Percentiles rank a stretch among this genome's conserved stretches.
Evolutionary conservation across 2,888 invertebrate genomes (phyloP).

Genomic region (Eupithecia subumbrata): DNA sequence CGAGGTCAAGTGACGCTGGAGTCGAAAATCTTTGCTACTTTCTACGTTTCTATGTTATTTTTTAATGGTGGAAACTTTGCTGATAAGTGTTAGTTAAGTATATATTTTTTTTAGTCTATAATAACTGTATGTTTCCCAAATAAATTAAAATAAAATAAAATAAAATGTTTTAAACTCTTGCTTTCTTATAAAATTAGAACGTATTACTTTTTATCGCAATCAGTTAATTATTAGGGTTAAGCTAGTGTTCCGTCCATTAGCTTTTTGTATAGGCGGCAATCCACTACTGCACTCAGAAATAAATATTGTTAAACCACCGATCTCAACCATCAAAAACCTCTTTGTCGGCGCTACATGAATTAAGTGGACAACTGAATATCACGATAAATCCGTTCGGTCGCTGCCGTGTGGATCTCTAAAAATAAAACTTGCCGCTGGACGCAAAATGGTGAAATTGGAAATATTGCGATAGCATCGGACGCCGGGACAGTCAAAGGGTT

Average conservation of each 20-base stretch:
- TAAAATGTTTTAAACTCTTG: not conserved
- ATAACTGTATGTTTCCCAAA: too few relatives aligned
- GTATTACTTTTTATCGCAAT: not conserved
- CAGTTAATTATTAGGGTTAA: not conserved
- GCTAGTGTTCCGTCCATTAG: not conserved
- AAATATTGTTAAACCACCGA: not conserved
- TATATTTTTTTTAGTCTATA: too few relatives aligned
- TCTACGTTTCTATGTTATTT: too few relatives aligned
- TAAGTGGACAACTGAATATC: constrained; percentile 36
- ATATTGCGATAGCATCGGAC: constrained; percentile 80
- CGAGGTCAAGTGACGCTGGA: too few relatives aligned
- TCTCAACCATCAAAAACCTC: constrained; percentile 6
- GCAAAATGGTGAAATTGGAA: constrained; percentile 84
- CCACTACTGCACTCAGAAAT: not conserved
- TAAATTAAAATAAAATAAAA: too few relatives aligned
- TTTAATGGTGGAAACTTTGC: too few relatives aligned
- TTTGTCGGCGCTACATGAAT: constrained; percentile 32
- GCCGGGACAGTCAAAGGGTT: constrained; percentile 56
- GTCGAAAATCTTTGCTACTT: too few relatives aligned
- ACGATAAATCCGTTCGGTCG: constrained; percentile 28
- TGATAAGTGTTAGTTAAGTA: too few relatives aligned
- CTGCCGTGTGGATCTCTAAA: constrained; percentile 38
- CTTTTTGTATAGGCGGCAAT: not conserved
- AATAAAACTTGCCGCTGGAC: constrained; percentile 65
- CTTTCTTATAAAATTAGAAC: not conserved